Evolutionary conservation across 2,888 invertebrate genomes (phyloP).

Genomic region (Agrochola circellaris): DNA sequence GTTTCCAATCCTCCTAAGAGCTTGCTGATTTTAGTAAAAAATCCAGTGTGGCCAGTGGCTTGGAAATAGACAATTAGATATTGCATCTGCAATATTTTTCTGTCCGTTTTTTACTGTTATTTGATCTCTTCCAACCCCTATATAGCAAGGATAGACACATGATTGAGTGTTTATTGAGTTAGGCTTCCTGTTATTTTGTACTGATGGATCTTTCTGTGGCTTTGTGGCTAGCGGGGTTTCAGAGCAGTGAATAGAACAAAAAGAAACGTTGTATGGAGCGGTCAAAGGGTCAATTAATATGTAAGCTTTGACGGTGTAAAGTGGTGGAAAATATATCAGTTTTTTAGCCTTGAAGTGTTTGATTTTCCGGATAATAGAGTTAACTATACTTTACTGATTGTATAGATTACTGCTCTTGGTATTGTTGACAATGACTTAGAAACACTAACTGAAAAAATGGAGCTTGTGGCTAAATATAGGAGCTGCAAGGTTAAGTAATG

Average conservation of each 20-base stretch:
- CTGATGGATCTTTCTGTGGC: constrained; percentile 72
- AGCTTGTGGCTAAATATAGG: too few species aligned
- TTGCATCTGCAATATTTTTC: too few species aligned
- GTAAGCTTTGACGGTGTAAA: constrained; percentile 14
- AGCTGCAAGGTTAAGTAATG: too few species aligned
- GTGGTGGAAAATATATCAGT: neutral
- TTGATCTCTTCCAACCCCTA: constrained; percentile 38
- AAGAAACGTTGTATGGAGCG: constrained; percentile 40
- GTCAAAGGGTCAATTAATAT: constrained; percentile 47
- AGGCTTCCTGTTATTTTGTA: constrained; percentile 83
- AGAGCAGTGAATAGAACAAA: constrained; percentile 57
- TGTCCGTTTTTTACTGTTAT: too few species aligned
- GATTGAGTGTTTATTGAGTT: constrained; percentile 87
- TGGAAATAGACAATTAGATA: too few species aligned
- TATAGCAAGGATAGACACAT: constrained; percentile 65
- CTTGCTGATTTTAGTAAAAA: too few species aligned
- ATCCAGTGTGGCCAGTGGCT: too few species aligned
- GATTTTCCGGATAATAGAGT: neutral
- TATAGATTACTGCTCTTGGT: neutral
- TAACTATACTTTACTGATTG: neutral
- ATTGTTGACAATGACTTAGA: neutral
- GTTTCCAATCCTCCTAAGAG: too few species aligned
- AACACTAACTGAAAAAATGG: neutral
- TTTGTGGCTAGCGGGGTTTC: constrained; percentile 68
- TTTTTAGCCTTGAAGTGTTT: neutral